A percentile compares a stretch with the other conserved stretches of the same genome.
phyloP scores from a whole-genome alignment of 1,140 invertebrate genomes.

The Tetranychus urticae region DNA sequence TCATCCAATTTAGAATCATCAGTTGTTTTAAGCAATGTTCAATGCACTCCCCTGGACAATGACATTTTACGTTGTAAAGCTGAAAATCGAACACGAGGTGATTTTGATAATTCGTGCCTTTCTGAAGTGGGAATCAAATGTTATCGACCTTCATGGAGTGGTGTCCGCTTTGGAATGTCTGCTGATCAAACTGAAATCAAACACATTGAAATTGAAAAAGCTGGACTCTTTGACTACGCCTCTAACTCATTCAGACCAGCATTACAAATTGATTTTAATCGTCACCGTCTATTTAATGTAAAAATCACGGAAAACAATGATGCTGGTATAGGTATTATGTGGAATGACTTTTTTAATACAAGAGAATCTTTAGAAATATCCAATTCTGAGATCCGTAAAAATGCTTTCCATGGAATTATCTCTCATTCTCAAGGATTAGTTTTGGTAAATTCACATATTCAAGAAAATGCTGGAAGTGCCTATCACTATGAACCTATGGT shows the following conservation, averaged over 20 bases:
- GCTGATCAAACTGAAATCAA: constrained; percentile 65
- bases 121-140: constrained; percentile 72
- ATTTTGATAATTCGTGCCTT: constrained; percentile 59
- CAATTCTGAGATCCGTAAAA: constrained; percentile 64
- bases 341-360: constrained; percentile 59
- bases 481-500: constrained; percentile 77
- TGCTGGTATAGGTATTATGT: constrained; percentile 63
- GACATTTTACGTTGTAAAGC: constrained; percentile 68
- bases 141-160: constrained; percentile 73
- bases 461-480: constrained; percentile 60
- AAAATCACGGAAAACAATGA: constrained; percentile 52
- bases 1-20: neutral
- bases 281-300: constrained; percentile 64
- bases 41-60: constrained; percentile 70
- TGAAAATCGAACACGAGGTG: constrained; percentile 31
- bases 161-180: constrained; percentile 60
- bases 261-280: constrained; percentile 82
- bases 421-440: constrained; percentile 13
- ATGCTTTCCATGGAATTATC: constrained; percentile 55
- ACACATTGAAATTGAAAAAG: constrained; percentile 63
- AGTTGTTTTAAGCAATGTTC: constrained; percentile 43
- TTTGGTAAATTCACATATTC: constrained; percentile 11
- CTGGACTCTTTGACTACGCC: constrained; percentile 77
- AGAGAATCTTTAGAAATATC: constrained; percentile 55
- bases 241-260: constrained; percentile 70